Evolutionary conservation across 2,797 vertebrate genomes (phyloP).

Genomic region (Megaceryle alcyon): DNA sequence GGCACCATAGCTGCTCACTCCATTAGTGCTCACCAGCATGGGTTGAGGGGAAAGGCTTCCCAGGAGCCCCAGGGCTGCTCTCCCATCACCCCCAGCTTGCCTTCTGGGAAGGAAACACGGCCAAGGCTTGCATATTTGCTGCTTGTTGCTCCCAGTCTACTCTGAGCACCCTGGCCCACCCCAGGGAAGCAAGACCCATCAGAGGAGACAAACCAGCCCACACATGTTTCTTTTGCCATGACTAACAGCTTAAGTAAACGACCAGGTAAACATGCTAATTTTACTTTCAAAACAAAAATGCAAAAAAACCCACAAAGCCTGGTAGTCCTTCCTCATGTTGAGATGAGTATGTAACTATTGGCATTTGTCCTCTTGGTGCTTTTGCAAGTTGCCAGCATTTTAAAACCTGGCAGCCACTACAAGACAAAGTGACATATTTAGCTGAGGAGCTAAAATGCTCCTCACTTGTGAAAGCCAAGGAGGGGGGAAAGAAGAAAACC

Average conservation of each 20-base stretch:
- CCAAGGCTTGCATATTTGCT: background rate
- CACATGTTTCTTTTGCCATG: background rate
- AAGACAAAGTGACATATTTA: background rate
- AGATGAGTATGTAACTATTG: background rate
- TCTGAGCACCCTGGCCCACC: background rate
- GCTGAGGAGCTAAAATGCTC: background rate
- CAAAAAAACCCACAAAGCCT: background rate
- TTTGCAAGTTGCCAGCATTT: background rate
- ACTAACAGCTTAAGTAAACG: conserved; percentile 10
- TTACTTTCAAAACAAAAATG: conserved; percentile 32
- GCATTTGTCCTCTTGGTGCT: background rate
- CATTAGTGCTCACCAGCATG: accelerated
- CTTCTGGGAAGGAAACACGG: background rate
- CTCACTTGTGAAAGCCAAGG: background rate
- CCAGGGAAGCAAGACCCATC: background rate
- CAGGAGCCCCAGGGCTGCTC: background rate
- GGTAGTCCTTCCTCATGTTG: background rate
- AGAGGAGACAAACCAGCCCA: background rate
- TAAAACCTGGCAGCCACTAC: background rate
- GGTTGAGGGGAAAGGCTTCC: background rate
- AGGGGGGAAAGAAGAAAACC: background rate
- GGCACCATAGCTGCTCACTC: accelerated
- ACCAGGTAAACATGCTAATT: background rate
- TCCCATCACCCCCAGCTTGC: background rate
- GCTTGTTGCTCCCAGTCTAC: background rate